Evolutionary conservation across 2,113 vertebrate genomes (phyloP).

Genomic region (Fregata magnificens): DNA sequence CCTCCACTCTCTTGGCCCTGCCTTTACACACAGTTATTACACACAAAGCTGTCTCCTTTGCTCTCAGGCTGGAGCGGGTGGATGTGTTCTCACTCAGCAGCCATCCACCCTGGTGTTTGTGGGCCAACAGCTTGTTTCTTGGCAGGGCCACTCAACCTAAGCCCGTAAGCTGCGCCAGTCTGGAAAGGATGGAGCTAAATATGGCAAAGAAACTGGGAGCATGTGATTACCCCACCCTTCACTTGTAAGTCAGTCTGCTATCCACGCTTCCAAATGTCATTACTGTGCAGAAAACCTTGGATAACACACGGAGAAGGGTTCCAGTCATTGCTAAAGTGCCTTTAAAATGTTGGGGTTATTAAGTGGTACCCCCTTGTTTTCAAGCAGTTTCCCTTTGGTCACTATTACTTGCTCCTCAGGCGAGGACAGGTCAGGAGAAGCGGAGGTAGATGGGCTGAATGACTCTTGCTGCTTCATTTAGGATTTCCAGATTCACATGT

Average conservation of each 20-base stretch:
- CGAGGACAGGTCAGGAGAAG: not conserved
- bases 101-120: not conserved
- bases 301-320: not conserved
- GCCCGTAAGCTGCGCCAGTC: not conserved
- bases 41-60: not conserved
- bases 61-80: not conserved
- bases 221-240: constrained; percentile 45
- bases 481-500: not conserved
- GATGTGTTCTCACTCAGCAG: constrained; percentile 21
- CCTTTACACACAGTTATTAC: not conserved
- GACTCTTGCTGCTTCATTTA: not conserved
- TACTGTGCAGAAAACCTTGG: not conserved
- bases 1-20: not conserved
- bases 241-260: constrained; percentile 23
- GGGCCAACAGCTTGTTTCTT: constrained; percentile 47
- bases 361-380: not conserved
- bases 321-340: not conserved
- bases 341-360: not conserved
- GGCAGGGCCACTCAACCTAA: not conserved
- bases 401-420: not conserved
- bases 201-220: constrained; percentile 24
- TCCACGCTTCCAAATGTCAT: constrained; percentile 6
- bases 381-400: not conserved
- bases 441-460: not conserved
- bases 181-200: constrained; percentile 36